Percentiles rank a stretch among this genome's conserved stretches.
Evolutionary conservation across 2,797 vertebrate genomes (phyloP).

Genomic region (Lophius americanus): DNA sequence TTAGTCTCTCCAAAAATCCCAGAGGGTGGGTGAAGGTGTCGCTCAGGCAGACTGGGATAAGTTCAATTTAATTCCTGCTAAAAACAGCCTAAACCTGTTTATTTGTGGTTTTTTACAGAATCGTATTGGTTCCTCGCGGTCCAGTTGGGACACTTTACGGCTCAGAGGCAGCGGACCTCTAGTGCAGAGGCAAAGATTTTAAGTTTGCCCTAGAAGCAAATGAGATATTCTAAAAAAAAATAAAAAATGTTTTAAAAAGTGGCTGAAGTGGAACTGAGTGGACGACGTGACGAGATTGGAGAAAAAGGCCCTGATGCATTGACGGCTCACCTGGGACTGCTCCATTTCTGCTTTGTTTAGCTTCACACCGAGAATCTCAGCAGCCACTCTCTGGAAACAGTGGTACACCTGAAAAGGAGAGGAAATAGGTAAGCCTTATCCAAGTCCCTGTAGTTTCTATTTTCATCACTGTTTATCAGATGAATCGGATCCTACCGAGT

Average conservation of each 20-base stretch:
- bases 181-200: no score
- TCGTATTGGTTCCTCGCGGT: no score
- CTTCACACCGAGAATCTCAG: constrained; percentile 97
- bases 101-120: no score
- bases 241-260: not conserved
- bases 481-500: constrained; percentile 87
- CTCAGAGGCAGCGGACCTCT: no score
- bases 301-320: not conserved
- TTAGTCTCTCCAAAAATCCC: no score
- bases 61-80: no score
- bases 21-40: no score
- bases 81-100: no score
- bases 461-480: constrained; percentile 5
- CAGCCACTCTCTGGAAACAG: constrained; percentile 97
- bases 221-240: not conserved
- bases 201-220: not conserved
- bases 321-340: constrained; percentile 93
- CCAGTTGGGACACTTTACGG: no score
- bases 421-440: not conserved
- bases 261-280: not conserved
- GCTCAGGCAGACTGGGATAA: no score
- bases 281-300: not conserved
- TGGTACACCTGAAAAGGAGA: constrained; percentile 88
- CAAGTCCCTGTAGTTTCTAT: not conserved
- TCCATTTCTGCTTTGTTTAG: constrained; percentile 99